phyloP scores from a whole-genome alignment of 2,888 invertebrate species.

The Nomada ruficornis region DNA sequence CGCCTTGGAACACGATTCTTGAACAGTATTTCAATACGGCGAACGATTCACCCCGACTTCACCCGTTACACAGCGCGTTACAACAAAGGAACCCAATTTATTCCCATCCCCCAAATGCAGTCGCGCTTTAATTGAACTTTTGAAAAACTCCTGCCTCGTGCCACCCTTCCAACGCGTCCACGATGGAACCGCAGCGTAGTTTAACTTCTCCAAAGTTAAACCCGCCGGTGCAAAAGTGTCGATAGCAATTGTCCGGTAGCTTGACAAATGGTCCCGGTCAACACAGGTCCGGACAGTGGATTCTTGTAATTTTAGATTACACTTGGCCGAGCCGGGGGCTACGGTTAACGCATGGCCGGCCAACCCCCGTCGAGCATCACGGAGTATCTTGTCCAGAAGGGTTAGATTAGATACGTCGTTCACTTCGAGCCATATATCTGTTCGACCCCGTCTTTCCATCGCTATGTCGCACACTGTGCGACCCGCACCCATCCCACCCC shows the following conservation, averaged over 20 bases:
- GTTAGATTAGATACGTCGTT: conserved; percentile 83
- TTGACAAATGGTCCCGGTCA: conserved; percentile 65
- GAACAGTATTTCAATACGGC: too few species aligned
- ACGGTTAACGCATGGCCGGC: conserved; percentile 72
- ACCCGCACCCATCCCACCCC: conserved; percentile 30
- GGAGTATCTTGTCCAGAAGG: conserved; percentile 82
- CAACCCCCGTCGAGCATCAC: conserved; percentile 72
- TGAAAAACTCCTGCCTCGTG: too few species aligned
- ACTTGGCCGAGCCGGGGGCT: conserved; percentile 63
- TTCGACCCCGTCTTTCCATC: conserved; percentile 79
- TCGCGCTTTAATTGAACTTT: too few species aligned
- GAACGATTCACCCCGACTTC: too few species aligned
- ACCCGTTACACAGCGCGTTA: too few species aligned
- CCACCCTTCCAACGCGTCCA: too few species aligned
- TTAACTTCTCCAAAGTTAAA: background rate
- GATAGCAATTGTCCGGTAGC: conserved; percentile 64
- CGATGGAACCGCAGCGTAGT: background rate
- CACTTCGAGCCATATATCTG: conserved; percentile 80
- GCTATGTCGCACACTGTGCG: conserved; percentile 66
- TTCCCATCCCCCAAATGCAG: too few species aligned
- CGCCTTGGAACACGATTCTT: too few species aligned
- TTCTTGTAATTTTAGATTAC: conserved; percentile 76
- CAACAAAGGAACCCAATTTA: too few species aligned
- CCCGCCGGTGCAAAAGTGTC: conserved; percentile 51
- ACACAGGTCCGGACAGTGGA: conserved; percentile 53